Evolutionary conservation across 2,888 invertebrate genomes (phyloP), one percentile per base, ranked within the genome.

Genomic region (Campaea margaritaria): DNA sequence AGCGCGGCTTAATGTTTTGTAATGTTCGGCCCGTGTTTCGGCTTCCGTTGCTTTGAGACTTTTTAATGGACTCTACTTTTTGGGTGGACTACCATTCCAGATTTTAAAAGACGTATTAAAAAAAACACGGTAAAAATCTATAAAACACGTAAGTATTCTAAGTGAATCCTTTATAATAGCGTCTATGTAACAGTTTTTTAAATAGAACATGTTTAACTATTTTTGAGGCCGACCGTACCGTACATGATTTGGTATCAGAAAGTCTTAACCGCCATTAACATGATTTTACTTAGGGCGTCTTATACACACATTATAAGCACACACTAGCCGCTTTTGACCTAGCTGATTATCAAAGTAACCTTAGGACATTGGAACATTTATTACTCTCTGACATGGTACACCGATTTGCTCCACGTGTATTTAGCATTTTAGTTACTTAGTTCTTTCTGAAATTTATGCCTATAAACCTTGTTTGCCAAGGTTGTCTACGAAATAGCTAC

Each of bases 1-100:
- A 31, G 45, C 45, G 16, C 13, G 16, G 56, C 48, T 42, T 47
- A 42, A 50, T 62, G 62, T 53, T 38, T 62, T 49, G 52, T 57
- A 31, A 48, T 53, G 62, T 45, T 49, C 48, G 42, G 13, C 34
- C n/a, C 39, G 48, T 55, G 47, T 51, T 49, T 48, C 21, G 53
- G 51, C 54, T 60, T 16, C 54, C 44, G 58, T 39, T 36, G 14
- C 28, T 54, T 36, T 36, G 36, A 28, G 14, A 13, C 52, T 52
- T 43, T 31, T 16, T 38, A 51, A 42, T 51, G 9, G 4, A 34
- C 10, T 42, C n/a, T 9, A 5, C 3, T 0, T 34, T 34, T 0
- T 10, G 7, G 21, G 21, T 21, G 5, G 21, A 5, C 21, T 21
- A 21, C 5, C 21, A 3, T 3, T 21, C 5, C 21, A 2, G 21